Conservation (phyloP, 2,888 invertebrate genomes). For the Willowsia nigromaculata region DNA sequence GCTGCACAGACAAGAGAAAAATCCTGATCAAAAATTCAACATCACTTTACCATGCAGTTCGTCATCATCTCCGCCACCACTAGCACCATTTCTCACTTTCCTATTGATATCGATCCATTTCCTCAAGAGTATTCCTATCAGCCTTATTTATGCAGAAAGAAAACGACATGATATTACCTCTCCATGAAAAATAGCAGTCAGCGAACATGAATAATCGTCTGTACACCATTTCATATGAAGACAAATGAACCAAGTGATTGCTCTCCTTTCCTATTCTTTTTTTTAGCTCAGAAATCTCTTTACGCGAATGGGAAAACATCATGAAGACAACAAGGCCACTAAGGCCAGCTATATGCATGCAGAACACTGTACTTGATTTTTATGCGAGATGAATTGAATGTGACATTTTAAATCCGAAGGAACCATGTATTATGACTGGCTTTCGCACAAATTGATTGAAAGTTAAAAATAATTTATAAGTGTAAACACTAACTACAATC, state of each 20-base stretch:
- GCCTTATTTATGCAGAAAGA: conserved; percentile 75
- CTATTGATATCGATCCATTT: conserved; percentile 70
- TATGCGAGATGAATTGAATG: too few species aligned
- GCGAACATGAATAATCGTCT: conserved; percentile 77
- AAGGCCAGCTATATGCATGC: too few species aligned
- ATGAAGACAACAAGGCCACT: neutral
- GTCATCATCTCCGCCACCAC: neutral
- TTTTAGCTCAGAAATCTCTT: neutral
- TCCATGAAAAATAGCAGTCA: conserved; percentile 77
- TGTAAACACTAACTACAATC: too few species aligned
- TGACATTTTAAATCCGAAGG: too few species aligned
- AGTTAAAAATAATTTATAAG: too few species aligned
- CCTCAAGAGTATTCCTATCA: conserved; percentile 72
- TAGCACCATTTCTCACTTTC: conserved; percentile 69
- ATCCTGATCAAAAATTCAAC: too few species aligned
- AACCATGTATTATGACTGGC: too few species aligned
- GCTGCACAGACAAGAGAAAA: neutral
- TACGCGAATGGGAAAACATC: neutral
- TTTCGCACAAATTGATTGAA: too few species aligned
- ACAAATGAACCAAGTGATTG: conserved; percentile 77
- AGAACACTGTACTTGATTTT: too few species aligned
- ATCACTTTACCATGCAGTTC: too few species aligned
- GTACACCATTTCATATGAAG: conserved; percentile 76
- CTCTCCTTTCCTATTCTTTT: conserved; percentile 2
- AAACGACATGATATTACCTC: conserved; percentile 71